Percentiles rank a stretch among this genome's conserved stretches.
Conservation (phyloP, 2,888 invertebrate species). For the Leucania comma region DNA sequence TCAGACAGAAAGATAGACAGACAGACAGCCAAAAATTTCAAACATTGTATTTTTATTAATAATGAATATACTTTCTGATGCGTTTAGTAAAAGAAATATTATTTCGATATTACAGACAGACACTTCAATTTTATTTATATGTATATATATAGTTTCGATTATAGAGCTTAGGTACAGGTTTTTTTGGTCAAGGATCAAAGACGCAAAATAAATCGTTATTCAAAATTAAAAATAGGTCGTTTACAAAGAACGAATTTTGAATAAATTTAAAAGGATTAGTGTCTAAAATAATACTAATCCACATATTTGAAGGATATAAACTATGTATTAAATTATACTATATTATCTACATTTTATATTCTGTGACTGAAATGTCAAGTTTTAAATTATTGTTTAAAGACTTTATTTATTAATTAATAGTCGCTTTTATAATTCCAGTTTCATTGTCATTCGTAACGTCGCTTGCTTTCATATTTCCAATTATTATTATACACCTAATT, state of each 20-base stretch:
- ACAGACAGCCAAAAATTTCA: too few relatives aligned
- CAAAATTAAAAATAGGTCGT: background rate
- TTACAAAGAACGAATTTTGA: background rate
- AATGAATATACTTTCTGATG: too few relatives aligned
- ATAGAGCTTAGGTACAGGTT: background rate
- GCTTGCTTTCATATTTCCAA: conserved; percentile 6
- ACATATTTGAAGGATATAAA: background rate
- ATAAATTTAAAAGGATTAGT: background rate
- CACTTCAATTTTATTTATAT: too few relatives aligned
- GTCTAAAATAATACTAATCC: background rate
- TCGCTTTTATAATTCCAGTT: background rate
- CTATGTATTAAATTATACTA: background rate
- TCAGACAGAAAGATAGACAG: too few relatives aligned
- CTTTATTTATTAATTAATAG: background rate
- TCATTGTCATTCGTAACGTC: conserved; percentile 8
- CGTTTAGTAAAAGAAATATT: too few relatives aligned
- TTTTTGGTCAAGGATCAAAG: background rate
- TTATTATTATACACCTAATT: background rate
- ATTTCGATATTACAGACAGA: too few relatives aligned
- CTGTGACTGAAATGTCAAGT: conserved; percentile 11
- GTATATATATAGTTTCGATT: background rate
- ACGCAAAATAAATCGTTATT: background rate
- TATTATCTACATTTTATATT: conserved; percentile 5
- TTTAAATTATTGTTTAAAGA: background rate
- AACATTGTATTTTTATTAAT: too few relatives aligned